Percentiles rank a stretch among this genome's conserved stretches.
Conservation (phyloP, 2,888 invertebrate species). For the Electrophaes corylata region DNA sequence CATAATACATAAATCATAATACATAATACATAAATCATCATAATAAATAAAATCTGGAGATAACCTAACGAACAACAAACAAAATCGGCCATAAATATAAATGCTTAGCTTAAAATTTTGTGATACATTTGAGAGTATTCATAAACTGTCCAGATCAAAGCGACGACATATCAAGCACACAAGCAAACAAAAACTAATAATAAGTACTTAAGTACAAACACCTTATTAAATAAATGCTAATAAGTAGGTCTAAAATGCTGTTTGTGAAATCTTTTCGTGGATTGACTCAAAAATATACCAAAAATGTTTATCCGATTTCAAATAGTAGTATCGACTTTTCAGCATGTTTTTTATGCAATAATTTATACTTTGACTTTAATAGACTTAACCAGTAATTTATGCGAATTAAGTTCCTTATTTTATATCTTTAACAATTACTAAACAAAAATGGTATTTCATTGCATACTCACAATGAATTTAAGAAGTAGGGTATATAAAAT, state of each 20-base stretch:
- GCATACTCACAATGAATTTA: too few relatives aligned
- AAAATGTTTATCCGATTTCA: not conserved
- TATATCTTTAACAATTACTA: too few relatives aligned
- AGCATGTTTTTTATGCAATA: too few relatives aligned
- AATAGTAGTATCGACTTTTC: too few relatives aligned
- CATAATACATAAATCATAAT: not conserved
- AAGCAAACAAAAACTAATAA: conserved; percentile 3
- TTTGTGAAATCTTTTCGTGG: not conserved
- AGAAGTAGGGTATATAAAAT: too few relatives aligned
- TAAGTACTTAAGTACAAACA: not conserved
- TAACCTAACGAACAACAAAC: too few relatives aligned
- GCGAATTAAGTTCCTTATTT: too few relatives aligned
- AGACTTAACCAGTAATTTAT: too few relatives aligned
- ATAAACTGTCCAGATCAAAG: conserved; percentile 12
- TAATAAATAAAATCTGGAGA: too few relatives aligned
- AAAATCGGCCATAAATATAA: conserved; percentile 9
- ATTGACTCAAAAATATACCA: not conserved
- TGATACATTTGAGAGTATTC: conserved; percentile 38
- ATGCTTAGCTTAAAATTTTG: conserved; percentile 30
- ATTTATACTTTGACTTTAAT: too few relatives aligned
- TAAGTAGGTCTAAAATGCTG: not conserved
- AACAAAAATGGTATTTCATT: too few relatives aligned
- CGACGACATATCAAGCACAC: not conserved
- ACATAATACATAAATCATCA: too few relatives aligned
- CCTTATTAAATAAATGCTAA: not conserved